A percentile compares a stretch with the other conserved stretches of the same genome.
These are phyloP conservation scores for Linnaemya tessellans DNA, from an alignment of 2,888 invertebrate species.

Conservation along the genomic window DNA sequence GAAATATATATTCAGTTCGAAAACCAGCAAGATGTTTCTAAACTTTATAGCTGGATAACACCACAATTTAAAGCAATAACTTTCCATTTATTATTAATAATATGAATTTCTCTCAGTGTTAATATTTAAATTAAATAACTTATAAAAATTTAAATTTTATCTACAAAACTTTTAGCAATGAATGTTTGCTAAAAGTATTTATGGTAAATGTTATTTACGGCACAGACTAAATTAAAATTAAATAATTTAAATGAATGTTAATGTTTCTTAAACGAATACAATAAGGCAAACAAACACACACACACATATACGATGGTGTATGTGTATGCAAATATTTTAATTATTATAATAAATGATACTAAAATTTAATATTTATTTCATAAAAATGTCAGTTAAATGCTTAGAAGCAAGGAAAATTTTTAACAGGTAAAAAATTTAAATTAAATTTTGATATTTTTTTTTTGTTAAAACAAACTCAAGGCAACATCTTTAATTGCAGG, in stretches of 20 bases:
- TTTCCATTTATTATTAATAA: neutral
- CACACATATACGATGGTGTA: too few relatives aligned
- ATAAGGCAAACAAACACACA: neutral
- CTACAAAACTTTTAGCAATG: neutral
- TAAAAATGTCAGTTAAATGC: neutral
- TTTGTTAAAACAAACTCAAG: neutral
- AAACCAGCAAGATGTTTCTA: too few relatives aligned
- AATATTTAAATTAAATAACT: neutral
- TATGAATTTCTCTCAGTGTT: neutral
- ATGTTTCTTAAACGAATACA: neutral
- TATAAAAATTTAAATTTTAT: slow-evolving; percentile 28
- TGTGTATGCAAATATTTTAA: slow-evolving; percentile 7
- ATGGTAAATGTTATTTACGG: slow-evolving; percentile 43
- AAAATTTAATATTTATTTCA: slow-evolving; percentile 4
- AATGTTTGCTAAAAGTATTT: slow-evolving; percentile 21
- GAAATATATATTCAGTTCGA: too few relatives aligned
- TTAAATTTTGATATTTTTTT: too few relatives aligned
- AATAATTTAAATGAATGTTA: slow-evolving; percentile 36
- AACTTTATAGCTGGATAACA: too few relatives aligned
- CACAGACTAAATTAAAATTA: slow-evolving; percentile 35
- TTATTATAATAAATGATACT: slow-evolving; percentile 36
- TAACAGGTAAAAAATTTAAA: neutral
- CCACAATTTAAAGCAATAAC: too few relatives aligned
- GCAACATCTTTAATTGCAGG: neutral
- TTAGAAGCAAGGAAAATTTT: neutral